These are phyloP conservation scores for Eustalomyia histrio DNA, from an alignment of 2,888 invertebrate species.

Conservation along the genomic window DNA sequence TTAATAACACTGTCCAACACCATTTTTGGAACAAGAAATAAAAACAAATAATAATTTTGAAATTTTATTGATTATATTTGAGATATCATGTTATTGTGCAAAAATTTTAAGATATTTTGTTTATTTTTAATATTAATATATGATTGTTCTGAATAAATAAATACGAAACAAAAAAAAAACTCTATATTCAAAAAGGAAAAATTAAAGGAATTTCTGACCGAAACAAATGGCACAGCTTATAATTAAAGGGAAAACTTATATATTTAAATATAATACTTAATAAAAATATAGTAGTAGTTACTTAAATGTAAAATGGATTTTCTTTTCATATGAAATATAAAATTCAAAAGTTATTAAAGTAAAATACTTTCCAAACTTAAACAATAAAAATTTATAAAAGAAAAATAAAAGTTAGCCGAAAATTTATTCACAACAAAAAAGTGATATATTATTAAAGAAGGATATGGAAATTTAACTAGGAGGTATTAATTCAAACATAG, in stretches of 20 bases:
- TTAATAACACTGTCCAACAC: background rate
- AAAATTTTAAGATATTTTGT: slow-evolving; percentile 45
- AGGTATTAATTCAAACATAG: slow-evolving; percentile 87
- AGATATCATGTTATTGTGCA: slow-evolving; percentile 60
- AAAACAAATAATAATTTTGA: background rate
- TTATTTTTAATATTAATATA: slow-evolving; percentile 31
- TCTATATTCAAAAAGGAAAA: slow-evolving; percentile 33
- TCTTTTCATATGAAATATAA: slow-evolving; percentile 45
- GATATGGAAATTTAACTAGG: slow-evolving; percentile 67
- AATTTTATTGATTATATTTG: slow-evolving; percentile 35
- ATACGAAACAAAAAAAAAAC: slow-evolving; percentile 16
- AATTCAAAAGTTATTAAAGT: slow-evolving; percentile 17
- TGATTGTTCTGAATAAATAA: slow-evolving; percentile 40
- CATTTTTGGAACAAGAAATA: background rate
- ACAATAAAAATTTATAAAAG: slow-evolving; percentile 44
- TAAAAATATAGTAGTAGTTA: slow-evolving; percentile 50
- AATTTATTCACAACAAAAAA: no score
- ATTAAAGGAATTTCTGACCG: slow-evolving; percentile 42
- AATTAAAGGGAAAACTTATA: slow-evolving; percentile 36
- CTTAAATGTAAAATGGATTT: slow-evolving; percentile 26
- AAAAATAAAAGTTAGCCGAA: slow-evolving; percentile 4
- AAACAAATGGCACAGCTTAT: slow-evolving; percentile 60
- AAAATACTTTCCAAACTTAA: slow-evolving; percentile 46
- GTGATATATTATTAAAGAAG: no score
- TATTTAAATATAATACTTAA: slow-evolving; percentile 30